Conservation (phyloP, 2,888 invertebrate genomes). For the Aromia moschata region DNA sequence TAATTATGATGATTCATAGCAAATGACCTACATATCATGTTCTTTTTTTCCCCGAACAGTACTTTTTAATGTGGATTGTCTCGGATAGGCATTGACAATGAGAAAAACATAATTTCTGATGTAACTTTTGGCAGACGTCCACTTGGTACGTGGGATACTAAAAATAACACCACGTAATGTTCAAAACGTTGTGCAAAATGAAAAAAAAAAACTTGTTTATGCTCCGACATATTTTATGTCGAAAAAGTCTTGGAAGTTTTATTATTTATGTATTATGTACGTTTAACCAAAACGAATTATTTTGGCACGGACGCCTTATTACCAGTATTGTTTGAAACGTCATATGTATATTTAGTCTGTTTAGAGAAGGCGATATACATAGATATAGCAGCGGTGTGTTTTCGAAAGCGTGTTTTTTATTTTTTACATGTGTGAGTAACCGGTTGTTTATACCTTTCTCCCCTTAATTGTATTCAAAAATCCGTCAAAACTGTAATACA, state of each 20-base stretch:
- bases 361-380: too few relatives aligned
- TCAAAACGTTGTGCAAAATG: constrained; percentile 2
- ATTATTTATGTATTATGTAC: not conserved
- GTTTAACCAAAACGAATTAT: not conserved
- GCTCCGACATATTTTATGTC: not conserved
- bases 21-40: too few relatives aligned
- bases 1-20: too few relatives aligned
- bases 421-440: too few relatives aligned
- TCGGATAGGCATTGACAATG: not conserved
- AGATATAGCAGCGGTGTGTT: too few relatives aligned
- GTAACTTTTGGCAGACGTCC: constrained; percentile 25
- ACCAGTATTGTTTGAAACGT: not conserved
- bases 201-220: not conserved
- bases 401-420: too few relatives aligned
- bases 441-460: too few relatives aligned
- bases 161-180: constrained; percentile 17
- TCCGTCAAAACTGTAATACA: too few relatives aligned
- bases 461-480: too few relatives aligned
- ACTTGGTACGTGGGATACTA: constrained; percentile 16
- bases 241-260: not conserved
- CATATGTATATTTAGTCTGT: not conserved
- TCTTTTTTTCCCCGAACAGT: too few relatives aligned
- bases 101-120: constrained; percentile 1
- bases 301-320: constrained; percentile 3
- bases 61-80: too few relatives aligned